Evolutionary conservation across 2,113 vertebrate genomes (phyloP).

Genomic region (Sciurus niger): DNA sequence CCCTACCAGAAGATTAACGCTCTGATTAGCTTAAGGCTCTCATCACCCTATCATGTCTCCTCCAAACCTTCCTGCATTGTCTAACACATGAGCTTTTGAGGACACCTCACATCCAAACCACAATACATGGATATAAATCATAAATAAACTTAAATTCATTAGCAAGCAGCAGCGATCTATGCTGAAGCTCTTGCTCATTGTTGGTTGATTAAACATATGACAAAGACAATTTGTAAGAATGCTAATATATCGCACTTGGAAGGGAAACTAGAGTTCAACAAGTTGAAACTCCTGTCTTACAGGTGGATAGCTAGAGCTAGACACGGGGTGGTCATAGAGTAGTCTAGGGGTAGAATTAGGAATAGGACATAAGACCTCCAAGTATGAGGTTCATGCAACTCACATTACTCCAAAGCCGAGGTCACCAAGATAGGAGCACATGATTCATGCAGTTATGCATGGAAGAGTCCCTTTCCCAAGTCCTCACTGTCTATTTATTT

Average conservation of each 20-base stretch:
- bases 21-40: no score
- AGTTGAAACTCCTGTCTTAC: not conserved
- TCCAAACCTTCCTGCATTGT: no score
- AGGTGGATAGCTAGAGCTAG: not conserved
- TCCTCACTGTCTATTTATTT: not conserved
- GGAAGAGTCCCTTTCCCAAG: not conserved
- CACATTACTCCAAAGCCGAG: not conserved
- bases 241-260: not conserved
- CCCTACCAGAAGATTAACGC: no score
- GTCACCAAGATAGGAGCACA: not conserved
- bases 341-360: not conserved
- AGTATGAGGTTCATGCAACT: not conserved
- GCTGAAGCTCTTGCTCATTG: not conserved
- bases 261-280: not conserved
- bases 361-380: not conserved
- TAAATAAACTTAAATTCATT: constrained; percentile 24
- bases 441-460: not conserved
- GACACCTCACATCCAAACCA: no score
- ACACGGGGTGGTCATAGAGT: not conserved
- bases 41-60: no score
- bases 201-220: not conserved
- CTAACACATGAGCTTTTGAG: no score
- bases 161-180: not conserved
- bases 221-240: not conserved
- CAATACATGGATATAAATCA: not conserved